phyloP scores from a whole-genome alignment of 2,888 invertebrate genomes.

The Hypselothyrea guttata region DNA sequence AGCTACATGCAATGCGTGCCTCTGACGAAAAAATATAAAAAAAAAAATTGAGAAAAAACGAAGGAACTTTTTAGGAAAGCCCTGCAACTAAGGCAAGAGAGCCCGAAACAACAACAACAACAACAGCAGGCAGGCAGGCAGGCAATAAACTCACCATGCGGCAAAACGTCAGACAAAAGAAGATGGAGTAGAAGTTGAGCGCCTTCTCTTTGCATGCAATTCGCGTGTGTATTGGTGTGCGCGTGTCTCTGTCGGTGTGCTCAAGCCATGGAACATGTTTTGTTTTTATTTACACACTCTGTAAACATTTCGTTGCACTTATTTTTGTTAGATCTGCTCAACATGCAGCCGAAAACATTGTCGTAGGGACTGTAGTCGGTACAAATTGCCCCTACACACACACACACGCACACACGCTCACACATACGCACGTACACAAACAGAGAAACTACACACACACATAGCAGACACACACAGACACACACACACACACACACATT shows the following conservation, averaged over 20 bases:
- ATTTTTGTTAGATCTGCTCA: constrained; percentile 31
- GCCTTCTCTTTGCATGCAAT: constrained; percentile 71
- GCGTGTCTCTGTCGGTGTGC: constrained; percentile 59
- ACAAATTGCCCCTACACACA: constrained; percentile 55
- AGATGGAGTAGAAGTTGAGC: constrained; percentile 72
- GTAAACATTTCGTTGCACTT: constrained; percentile 62
- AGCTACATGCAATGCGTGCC: constrained; percentile 29
- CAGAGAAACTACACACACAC: constrained; percentile 16
- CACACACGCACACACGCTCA: constrained; percentile 28
- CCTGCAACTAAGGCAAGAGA: constrained; percentile 43
- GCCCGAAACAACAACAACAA: constrained; percentile 67
- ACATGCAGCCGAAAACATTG: constrained; percentile 47
- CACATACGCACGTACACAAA: constrained; percentile 25
- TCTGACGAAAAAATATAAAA: constrained; percentile 30
- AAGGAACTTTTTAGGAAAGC: constrained; percentile 15
- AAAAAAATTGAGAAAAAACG: constrained; percentile 14
- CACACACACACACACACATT: constrained; percentile 56
- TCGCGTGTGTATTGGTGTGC: constrained; percentile 64
- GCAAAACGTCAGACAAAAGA: constrained; percentile 77
- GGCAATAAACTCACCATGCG: constrained; percentile 71
- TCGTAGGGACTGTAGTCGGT: constrained; percentile 53
- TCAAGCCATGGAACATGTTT: constrained; percentile 59
- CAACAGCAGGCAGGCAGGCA: constrained; percentile 42
- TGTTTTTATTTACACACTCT: constrained; percentile 60
- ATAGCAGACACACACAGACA: constrained; percentile 28